Evolutionary conservation across 35 echinoderm and acorn worm species (phyloP), one percentile per base, ranked within the genome.

Genomic region (Nesometra sesokonis): DNA sequence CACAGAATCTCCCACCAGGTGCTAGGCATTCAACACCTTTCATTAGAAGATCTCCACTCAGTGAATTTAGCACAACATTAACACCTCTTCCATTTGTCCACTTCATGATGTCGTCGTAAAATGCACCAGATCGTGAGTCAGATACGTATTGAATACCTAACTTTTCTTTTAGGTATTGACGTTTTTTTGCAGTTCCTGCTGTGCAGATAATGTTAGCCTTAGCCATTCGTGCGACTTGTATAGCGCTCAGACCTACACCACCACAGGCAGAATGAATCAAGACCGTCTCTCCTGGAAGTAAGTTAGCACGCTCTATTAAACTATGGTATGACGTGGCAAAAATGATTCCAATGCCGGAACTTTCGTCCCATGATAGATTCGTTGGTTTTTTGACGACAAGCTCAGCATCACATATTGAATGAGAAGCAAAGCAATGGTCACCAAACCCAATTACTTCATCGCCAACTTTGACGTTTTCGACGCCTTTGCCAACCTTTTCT

Each of bases 371-470:
- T 47, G 36, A 83, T 17, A 91, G 0, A 57, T 91, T 86, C 35
- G 81, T 35, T 82, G 95, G 86, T 43, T 87, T 92, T 30, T 79
- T 80, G 4, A 94, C 81, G 32, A 91, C 36, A 32, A 90, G 78
- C 15, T 77, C 34, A 36, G 84, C 76, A 80, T 88, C 31, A 78
- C 85, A 82, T 33, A 93, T 47, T 30, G 88, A 36, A 77, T 93
- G 85, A 13, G 95, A 93, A 13, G 92, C 93, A 32, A 93, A 46
- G 32, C 84, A 84, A 37, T 84, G 85, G 31, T 84, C 36, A 0
- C 91, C 86, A 82, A 93, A 93, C 31, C 37, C 91, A 77, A 93
- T 57, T 13, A 93, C 91, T 86, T 93, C 91, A 79, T 93, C 91
- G 21, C 88, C 88, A 5, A 46, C 35, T 79, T 76, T 86, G 4